Conservation (phyloP, 1,140 invertebrate genomes). For the Drosophila ananassae region DNA sequence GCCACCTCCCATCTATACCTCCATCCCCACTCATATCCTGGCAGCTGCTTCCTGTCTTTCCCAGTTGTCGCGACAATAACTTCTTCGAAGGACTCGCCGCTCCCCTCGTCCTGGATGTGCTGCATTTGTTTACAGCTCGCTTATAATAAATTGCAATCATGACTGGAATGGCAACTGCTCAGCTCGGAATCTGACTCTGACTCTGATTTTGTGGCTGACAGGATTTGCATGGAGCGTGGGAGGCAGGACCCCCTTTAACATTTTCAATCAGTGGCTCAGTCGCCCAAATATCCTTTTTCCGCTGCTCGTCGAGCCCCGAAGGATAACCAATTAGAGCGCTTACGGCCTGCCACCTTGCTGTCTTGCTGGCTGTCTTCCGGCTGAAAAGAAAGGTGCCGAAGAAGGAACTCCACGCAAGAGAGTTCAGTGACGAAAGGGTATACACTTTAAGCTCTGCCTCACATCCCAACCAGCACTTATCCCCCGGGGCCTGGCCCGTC, state of each 20-base stretch:
- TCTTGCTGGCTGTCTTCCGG: background rate
- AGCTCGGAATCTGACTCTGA: slow-evolving; percentile 2
- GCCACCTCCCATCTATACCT: background rate
- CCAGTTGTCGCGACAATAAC: slow-evolving; percentile 64
- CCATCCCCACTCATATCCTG: background rate
- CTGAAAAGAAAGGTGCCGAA: slow-evolving; percentile 9
- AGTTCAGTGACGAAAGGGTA: background rate
- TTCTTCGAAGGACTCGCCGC: slow-evolving; percentile 26
- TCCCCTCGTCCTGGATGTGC: background rate
- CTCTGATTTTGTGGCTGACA: slow-evolving; percentile 31
- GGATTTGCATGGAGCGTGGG: slow-evolving; percentile 48
- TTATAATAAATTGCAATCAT: slow-evolving; percentile 69
- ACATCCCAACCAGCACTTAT: background rate
- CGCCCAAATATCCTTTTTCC: slow-evolving; percentile 77
- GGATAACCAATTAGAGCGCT: slow-evolving; percentile 49
- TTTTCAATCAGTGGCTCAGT: slow-evolving; percentile 65
- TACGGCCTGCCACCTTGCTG: slow-evolving; percentile 32
- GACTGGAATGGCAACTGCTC: slow-evolving; percentile 64
- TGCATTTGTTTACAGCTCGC: slow-evolving; percentile 56
- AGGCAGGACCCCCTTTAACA: slow-evolving; percentile 14
- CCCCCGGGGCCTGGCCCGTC: slow-evolving; percentile 6
- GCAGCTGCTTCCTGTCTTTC: slow-evolving; percentile 44
- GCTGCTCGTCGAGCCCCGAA: slow-evolving; percentile 50
- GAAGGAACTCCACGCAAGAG: background rate
- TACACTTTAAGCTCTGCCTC: too few species aligned